Evolutionary conservation across 2,888 invertebrate species (phyloP), one percentile per base, ranked within the genome.

Genomic region (Ophion costatus): DNA sequence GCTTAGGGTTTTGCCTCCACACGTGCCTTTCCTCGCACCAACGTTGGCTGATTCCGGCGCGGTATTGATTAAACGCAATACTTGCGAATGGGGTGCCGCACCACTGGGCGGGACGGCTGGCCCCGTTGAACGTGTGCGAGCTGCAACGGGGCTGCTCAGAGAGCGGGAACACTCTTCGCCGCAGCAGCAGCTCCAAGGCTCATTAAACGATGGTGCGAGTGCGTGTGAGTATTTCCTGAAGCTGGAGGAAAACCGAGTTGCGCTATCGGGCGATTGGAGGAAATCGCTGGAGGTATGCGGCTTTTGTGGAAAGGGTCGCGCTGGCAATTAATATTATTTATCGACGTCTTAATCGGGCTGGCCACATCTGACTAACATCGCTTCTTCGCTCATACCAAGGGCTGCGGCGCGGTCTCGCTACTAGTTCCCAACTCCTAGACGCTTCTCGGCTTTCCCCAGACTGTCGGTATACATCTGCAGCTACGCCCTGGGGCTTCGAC

Each of bases 291-390:
- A 77, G 64, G 83, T 80, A 86, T 86, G 86, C 85, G 85, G 80
- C 82, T 85, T 81, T 89, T 87, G 89, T 87, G 87, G 88, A 88
- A 76, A 84, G 88, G 89, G 89, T 88, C 88, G 87, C 83, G 86
- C 88, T 89, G 86, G 92, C 91, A 92, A 93, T 93, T 93, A 93
- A 93, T 93, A 93, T 93, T 93, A 93, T 93, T 93, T 93, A 93
- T 93, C 92, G 93, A 92, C 92, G 91, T 92, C 92, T 93, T 93
- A 93, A 93, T 93, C 92, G 92, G 51, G 91, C 87, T 84, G 90
- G 90, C 92, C 91, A 89, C 92, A 90, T 92, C 92, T 91, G 91
- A 92, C 90, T 88, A 89, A 84, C 88, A 85, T 89, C 87, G 80
- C 80, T 86, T 82, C 78, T 78, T 63, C 66, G 29, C 70, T 70